A percentile compares a stretch with the other conserved stretches of the same genome.
These are phyloP conservation scores for Melanotaenia duboulayi DNA, from an alignment of 2,113 vertebrate genomes.

Conservation along the genomic window DNA sequence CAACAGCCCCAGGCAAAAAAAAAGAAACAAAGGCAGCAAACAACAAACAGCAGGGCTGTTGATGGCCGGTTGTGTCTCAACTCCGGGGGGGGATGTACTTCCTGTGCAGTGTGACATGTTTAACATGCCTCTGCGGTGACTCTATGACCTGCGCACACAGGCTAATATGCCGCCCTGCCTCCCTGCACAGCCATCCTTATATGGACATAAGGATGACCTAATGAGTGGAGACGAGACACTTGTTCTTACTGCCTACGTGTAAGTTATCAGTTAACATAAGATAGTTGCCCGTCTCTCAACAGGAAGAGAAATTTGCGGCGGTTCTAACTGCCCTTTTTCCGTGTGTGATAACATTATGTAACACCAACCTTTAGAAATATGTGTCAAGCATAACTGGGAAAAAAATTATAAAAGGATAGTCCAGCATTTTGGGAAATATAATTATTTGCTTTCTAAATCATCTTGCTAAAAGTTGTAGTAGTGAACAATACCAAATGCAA, in stretches of 20 bases:
- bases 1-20: constrained; percentile 56
- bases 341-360: not conserved
- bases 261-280: constrained; percentile 21
- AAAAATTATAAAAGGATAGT: not conserved
- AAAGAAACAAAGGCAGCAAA: constrained; percentile 83
- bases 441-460: not conserved
- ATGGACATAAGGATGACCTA: constrained; percentile 54
- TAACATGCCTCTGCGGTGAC: constrained; percentile 76
- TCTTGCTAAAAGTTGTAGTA: not conserved
- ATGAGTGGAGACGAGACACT: constrained; percentile 20
- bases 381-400: not conserved
- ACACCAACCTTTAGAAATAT: not conserved
- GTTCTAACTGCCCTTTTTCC: not conserved
- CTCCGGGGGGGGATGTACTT: constrained; percentile 78
- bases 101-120: constrained; percentile 84
- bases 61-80: constrained; percentile 81
- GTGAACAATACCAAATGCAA: not conserved
- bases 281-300: constrained; percentile 11
- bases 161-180: constrained; percentile 46
- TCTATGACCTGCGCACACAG: constrained; percentile 56
- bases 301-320: not conserved
- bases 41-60: constrained; percentile 82
- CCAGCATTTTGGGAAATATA: not conserved
- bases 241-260: constrained; percentile 1
- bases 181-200: constrained; percentile 41